Percentiles rank a stretch among this genome's conserved stretches.
Conservation (phyloP, 2,888 invertebrate species). For the Ypsolopha scabrella region DNA sequence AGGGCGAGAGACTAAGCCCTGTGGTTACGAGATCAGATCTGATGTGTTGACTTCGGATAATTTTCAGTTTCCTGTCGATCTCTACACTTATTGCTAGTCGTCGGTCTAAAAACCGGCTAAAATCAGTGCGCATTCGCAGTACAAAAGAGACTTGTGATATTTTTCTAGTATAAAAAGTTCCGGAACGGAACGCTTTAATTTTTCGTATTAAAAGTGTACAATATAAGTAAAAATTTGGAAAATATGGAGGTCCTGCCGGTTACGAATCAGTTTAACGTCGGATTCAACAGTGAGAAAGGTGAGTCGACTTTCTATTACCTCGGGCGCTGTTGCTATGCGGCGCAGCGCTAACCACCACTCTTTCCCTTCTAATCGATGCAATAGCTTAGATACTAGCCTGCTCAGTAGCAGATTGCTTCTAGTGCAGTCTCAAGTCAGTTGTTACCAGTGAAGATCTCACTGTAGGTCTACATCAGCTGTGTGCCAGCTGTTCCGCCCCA, state of each 20-base stretch:
- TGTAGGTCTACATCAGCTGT: slow-evolving; percentile 40
- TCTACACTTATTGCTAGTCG: slow-evolving; percentile 52
- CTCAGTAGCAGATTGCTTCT: neutral
- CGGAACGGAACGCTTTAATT: slow-evolving; percentile 52
- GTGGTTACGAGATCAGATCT: slow-evolving; percentile 69
- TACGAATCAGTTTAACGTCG: slow-evolving; percentile 80
- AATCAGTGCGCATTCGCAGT: slow-evolving; percentile 59
- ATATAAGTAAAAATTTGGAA: slow-evolving; percentile 69
- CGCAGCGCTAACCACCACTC: slow-evolving; percentile 12
- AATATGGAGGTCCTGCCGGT: slow-evolving; percentile 86
- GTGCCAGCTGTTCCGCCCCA: slow-evolving; percentile 42
- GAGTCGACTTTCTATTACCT: slow-evolving; percentile 60
- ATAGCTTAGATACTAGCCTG: neutral
- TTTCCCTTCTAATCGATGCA: neutral
- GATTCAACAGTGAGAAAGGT: slow-evolving; percentile 83
- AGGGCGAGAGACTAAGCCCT: slow-evolving; percentile 63
- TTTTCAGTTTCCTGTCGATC: slow-evolving; percentile 58
- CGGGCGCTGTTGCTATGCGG: slow-evolving; percentile 53
- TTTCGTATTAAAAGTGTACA: slow-evolving; percentile 65
- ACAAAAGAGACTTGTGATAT: slow-evolving; percentile 71
- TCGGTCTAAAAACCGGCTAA: slow-evolving; percentile 45
- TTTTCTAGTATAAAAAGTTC: slow-evolving; percentile 62
- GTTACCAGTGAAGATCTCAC: slow-evolving; percentile 5
- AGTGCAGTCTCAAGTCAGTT: neutral
- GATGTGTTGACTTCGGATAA: slow-evolving; percentile 53